phyloP scores from a whole-genome alignment of 2,113 vertebrate species.

The Scomber japonicus region DNA sequence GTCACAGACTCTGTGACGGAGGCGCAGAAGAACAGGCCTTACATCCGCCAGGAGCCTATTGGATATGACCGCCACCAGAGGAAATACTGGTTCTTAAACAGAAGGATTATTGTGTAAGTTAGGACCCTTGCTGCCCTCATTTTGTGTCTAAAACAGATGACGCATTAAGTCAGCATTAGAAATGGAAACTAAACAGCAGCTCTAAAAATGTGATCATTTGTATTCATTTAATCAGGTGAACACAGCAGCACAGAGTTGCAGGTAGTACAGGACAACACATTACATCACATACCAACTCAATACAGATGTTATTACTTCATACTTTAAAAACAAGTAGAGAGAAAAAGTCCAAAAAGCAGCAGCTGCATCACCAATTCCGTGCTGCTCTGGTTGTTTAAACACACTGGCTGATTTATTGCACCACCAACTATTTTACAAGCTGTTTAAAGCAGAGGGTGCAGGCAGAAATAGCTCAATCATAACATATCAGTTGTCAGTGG shows the following conservation, averaged over 20 bases:
- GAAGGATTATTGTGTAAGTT: slow-evolving; percentile 97
- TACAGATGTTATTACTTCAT: neutral
- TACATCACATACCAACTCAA: neutral
- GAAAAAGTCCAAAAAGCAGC: neutral
- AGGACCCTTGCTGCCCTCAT: neutral
- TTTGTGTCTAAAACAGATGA: neutral
- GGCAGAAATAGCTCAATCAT: neutral
- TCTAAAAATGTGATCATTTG: neutral
- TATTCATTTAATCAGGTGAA: neutral
- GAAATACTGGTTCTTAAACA: slow-evolving; percentile 98
- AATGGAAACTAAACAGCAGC: neutral
- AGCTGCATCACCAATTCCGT: neutral
- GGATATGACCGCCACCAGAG: slow-evolving; percentile 96
- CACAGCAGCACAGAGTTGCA: neutral
- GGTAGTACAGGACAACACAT: neutral
- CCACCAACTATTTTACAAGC: too few species aligned
- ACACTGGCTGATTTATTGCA: too few species aligned
- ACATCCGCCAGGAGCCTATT: slow-evolving; percentile 95
- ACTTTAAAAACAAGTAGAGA: neutral
- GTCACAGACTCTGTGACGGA: slow-evolving; percentile 97
- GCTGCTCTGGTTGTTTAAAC: too few species aligned
- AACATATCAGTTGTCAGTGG: too few species aligned
- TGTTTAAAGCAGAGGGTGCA: too few species aligned
- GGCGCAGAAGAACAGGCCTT: slow-evolving; percentile 95
- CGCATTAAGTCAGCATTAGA: neutral